Evolutionary conservation across 2,888 invertebrate genomes (phyloP).

Genomic region (Pseudococcus viburni): DNA sequence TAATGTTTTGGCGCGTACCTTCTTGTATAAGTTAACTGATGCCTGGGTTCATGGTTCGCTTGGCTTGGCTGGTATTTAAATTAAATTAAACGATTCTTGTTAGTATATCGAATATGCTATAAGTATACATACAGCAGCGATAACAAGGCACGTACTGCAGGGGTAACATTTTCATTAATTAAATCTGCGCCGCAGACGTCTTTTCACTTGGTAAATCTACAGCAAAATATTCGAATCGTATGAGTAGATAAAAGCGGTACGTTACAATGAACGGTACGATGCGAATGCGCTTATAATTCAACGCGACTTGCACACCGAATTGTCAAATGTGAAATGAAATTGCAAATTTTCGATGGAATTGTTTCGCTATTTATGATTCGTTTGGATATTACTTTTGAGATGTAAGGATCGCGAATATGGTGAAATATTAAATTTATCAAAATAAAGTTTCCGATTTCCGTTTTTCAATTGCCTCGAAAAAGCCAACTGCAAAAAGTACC

Average conservation of each 20-base stretch:
- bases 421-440: too few relatives aligned
- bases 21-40: not conserved
- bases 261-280: too few relatives aligned
- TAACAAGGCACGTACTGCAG: constrained; percentile 44
- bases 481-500: too few relatives aligned
- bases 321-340: not conserved
- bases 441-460: too few relatives aligned
- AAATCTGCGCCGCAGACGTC: constrained; percentile 15
- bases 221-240: not conserved
- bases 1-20: not conserved
- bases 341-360: not conserved
- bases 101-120: not conserved
- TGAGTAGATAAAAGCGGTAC: not conserved
- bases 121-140: not conserved
- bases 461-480: too few relatives aligned
- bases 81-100: constrained; percentile 56
- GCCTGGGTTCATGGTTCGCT: constrained; percentile 35
- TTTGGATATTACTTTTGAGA: too few relatives aligned
- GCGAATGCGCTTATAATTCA: too few relatives aligned
- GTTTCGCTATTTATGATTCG: not conserved
- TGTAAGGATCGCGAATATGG: too few relatives aligned
- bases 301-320: not conserved
- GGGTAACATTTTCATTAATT: constrained; percentile 35
- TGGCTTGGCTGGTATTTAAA: constrained; percentile 34
- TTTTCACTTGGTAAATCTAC: constrained; percentile 18